phyloP scores from a whole-genome alignment of 2,888 invertebrate genomes.

The Acrocera orbiculus region DNA sequence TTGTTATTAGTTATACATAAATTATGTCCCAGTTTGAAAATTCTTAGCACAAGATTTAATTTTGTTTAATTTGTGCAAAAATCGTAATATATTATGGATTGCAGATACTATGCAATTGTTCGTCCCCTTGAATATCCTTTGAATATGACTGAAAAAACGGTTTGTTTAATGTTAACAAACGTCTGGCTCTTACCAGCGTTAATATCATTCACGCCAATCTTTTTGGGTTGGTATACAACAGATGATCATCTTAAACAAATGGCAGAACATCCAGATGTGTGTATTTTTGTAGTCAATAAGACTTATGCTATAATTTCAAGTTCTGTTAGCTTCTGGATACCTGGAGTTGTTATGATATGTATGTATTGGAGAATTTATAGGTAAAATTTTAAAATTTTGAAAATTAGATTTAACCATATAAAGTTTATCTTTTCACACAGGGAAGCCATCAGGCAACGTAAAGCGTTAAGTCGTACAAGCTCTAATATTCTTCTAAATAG shows the following conservation, averaged over 20 bases:
- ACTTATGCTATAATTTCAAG: conserved; percentile 78
- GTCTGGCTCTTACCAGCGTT: conserved; percentile 87
- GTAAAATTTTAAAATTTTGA: conserved; percentile 17
- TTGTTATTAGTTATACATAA: too few species aligned
- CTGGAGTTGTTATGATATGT: conserved; percentile 77
- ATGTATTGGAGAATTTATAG: conserved; percentile 73
- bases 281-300: conserved; percentile 70
- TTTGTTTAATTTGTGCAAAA: too few species aligned
- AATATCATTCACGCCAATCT: conserved; percentile 87
- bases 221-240: conserved; percentile 90
- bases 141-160: conserved; percentile 72
- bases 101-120: conserved; percentile 77
- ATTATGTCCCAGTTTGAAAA: too few species aligned
- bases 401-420: conserved; percentile 5
- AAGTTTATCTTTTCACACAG: too few species aligned
- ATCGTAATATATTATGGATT: conserved; percentile 14
- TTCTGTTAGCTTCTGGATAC: conserved; percentile 85
- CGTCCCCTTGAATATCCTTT: conserved; percentile 84
- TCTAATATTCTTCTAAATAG: conserved; percentile 71
- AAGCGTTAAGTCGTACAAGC: conserved; percentile 67
- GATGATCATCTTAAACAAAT: conserved; percentile 44
- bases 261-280: conserved; percentile 49
- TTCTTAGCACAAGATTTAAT: too few species aligned
- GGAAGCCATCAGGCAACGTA: conserved; percentile 66
- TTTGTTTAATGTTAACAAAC: conserved; percentile 65